Evolutionary conservation across 1,140 invertebrate genomes (phyloP).

Genomic region (Phthorimaea operculella): DNA sequence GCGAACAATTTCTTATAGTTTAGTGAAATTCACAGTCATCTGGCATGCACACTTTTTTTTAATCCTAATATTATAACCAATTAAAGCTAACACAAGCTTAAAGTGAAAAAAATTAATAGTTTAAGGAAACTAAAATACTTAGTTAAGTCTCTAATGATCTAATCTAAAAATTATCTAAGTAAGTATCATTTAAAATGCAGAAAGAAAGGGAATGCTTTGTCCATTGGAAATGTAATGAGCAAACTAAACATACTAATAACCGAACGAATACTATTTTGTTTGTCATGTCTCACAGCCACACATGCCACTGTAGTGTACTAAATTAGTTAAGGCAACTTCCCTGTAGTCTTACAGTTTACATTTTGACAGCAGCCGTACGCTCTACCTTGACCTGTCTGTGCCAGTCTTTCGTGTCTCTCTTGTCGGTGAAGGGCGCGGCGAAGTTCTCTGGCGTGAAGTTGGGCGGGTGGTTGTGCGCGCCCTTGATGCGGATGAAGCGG

Average conservation of each 20-base stretch:
- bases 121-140: too few relatives aligned
- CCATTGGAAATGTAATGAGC: background rate
- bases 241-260: background rate
- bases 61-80: too few relatives aligned
- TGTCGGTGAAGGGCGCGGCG: conserved; percentile 15
- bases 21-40: too few relatives aligned
- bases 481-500: conserved; percentile 47
- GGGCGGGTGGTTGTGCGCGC: conserved; percentile 46
- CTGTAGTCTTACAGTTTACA: background rate
- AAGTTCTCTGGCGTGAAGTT: conserved; percentile 55
- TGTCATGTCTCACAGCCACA: conserved; percentile 27
- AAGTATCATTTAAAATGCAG: too few relatives aligned
- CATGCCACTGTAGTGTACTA: conserved; percentile 18
- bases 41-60: too few relatives aligned
- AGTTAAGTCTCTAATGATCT: too few relatives aligned
- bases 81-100: too few relatives aligned
- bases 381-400: background rate
- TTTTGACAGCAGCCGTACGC: background rate
- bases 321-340: background rate
- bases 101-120: too few relatives aligned
- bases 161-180: too few relatives aligned
- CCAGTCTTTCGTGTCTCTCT: background rate
- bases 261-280: background rate
- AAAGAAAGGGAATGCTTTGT: background rate
- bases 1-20: too few relatives aligned